phyloP scores from a whole-genome alignment of 2,888 invertebrate genomes.

The Leptogaster cylindrica region DNA sequence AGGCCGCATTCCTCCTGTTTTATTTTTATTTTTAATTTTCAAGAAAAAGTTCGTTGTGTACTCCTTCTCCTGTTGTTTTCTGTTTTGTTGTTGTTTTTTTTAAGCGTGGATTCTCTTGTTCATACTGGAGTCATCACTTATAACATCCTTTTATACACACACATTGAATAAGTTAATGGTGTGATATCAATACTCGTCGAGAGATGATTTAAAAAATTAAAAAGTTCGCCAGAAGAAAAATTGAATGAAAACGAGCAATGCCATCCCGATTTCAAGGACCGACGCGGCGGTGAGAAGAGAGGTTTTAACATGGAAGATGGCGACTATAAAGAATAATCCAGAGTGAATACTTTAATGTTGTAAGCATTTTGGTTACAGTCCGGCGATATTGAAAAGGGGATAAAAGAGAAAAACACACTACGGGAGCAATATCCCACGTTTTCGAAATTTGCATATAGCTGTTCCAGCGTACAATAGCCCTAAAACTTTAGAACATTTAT shows the following conservation, averaged over 20 bases:
- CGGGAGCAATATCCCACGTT: constrained; percentile 10
- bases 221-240: constrained; percentile 19
- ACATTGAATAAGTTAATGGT: background rate
- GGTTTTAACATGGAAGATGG: background rate
- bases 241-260: background rate
- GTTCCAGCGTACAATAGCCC: background rate
- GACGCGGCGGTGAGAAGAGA: background rate
- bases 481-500: constrained; percentile 13
- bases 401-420: background rate
- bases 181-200: constrained; percentile 8
- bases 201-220: constrained; percentile 19
- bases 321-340: background rate
- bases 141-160: background rate
- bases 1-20: constrained; percentile 26
- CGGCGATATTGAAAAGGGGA: background rate
- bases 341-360: background rate
- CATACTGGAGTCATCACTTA: background rate
- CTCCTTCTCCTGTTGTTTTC: background rate
- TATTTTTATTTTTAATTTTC: constrained; percentile 18
- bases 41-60: constrained; percentile 12
- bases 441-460: background rate
- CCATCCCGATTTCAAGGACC: no score
- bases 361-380: background rate
- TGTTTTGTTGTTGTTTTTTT: background rate
- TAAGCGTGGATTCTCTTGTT: constrained; percentile 2